Conservation (phyloP, 2,888 invertebrate species). For the Morpho helenor region DNA sequence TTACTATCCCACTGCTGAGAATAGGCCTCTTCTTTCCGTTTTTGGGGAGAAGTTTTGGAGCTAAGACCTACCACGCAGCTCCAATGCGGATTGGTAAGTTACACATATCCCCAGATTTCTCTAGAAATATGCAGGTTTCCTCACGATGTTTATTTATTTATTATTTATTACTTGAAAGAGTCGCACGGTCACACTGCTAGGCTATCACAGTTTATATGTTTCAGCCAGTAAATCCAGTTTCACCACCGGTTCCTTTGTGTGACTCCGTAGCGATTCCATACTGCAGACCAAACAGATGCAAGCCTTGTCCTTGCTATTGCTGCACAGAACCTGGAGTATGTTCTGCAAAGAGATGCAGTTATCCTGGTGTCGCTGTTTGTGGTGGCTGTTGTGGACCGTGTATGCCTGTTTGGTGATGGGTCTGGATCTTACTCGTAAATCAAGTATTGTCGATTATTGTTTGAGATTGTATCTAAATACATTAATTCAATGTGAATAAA, state of each 20-base stretch:
- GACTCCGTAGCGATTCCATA: constrained; percentile 69
- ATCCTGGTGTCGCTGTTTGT: constrained; percentile 63
- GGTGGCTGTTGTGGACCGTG: constrained; percentile 57
- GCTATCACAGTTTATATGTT: constrained; percentile 1
- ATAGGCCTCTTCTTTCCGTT: too few species aligned
- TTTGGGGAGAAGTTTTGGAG: too few species aligned
- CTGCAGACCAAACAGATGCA: constrained; percentile 74
- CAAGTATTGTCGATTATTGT: not conserved
- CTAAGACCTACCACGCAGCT: too few species aligned
- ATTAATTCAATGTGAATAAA: not conserved
- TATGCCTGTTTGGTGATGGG: constrained; percentile 65
- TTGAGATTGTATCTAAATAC: not conserved
- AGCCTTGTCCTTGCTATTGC: constrained; percentile 78
- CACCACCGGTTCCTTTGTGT: constrained; percentile 41
- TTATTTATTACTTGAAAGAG: too few species aligned
- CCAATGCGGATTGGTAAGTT: too few species aligned
- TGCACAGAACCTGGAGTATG: constrained; percentile 61
- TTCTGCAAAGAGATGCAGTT: constrained; percentile 62
- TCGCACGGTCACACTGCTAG: too few species aligned
- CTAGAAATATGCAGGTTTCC: too few species aligned
- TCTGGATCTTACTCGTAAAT: not conserved
- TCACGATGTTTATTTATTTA: too few species aligned
- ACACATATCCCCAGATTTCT: too few species aligned
- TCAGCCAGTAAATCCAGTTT: constrained; percentile 45
- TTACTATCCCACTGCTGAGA: too few species aligned